Conservation (phyloP, 2,888 invertebrate genomes). For the Caradrina clavipalpis region DNA sequence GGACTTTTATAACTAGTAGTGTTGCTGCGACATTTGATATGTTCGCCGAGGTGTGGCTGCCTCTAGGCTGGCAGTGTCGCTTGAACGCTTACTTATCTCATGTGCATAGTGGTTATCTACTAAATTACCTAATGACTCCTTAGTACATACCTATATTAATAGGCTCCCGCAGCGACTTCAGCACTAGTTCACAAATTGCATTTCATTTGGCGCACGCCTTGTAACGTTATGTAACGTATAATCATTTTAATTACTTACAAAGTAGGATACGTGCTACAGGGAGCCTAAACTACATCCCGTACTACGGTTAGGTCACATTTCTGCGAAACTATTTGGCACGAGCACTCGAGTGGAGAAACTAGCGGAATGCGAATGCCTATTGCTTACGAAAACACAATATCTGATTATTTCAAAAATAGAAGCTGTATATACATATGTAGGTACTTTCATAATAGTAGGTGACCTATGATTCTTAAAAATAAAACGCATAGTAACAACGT, state of each 20-base stretch:
- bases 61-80: constrained; percentile 1
- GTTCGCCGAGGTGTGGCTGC: constrained; percentile 46
- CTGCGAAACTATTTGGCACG: constrained; percentile 39
- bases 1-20: constrained; percentile 14
- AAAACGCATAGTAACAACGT: not conserved
- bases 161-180: constrained; percentile 44
- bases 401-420: constrained; percentile 4
- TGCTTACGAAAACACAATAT: constrained; percentile 18
- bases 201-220: constrained; percentile 57
- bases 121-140: constrained; percentile 53
- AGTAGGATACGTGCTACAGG: constrained; percentile 60
- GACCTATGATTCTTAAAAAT: no score
- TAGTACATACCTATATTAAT: constrained; percentile 47
- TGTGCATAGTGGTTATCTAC: constrained; percentile 34
- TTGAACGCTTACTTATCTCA: constrained; percentile 35
- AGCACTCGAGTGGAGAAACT: constrained; percentile 16
- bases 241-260: constrained; percentile 69
- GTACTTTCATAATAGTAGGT: no score
- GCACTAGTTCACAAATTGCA: constrained; percentile 47
- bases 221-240: constrained; percentile 70
- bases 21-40: constrained; percentile 34
- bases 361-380: constrained; percentile 12
- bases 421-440: no score
- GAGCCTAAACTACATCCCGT: constrained; percentile 66
- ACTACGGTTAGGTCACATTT: constrained; percentile 50